Percentiles rank a stretch among this genome's conserved stretches.
These are phyloP conservation scores for Thera obeliscata DNA, from an alignment of 2,888 invertebrate species.

Conservation along the genomic window DNA sequence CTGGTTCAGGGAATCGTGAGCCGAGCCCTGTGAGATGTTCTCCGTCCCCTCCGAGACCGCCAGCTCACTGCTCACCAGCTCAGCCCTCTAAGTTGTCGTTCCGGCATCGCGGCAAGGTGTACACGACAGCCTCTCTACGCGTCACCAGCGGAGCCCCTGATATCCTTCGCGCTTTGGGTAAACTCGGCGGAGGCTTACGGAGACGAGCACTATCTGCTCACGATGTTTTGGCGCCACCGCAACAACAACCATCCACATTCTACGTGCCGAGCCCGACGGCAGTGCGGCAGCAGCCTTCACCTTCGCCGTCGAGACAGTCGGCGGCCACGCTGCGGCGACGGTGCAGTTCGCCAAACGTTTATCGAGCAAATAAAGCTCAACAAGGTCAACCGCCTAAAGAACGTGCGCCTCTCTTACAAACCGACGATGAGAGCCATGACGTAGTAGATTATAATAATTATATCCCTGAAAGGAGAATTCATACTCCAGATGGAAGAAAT, in stretches of 20 bases:
- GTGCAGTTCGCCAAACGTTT: conserved; percentile 79
- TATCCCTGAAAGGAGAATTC: conserved; percentile 67
- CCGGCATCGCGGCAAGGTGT: conserved; percentile 79
- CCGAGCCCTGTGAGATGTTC: conserved; percentile 84
- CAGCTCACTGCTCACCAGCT: conserved; percentile 79
- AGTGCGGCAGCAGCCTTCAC: conserved; percentile 74
- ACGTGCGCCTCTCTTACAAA: conserved; percentile 64
- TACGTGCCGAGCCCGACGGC: conserved; percentile 88
- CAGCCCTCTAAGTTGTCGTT: conserved; percentile 77
- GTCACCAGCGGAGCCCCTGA: conserved; percentile 86
- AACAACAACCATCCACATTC: conserved; percentile 86
- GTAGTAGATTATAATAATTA: conserved; percentile 69
- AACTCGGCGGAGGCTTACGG: conserved; percentile 88
- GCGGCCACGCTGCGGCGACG: conserved; percentile 67
- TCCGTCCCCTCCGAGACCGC: conserved; percentile 81
- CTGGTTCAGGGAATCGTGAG: conserved; percentile 84
- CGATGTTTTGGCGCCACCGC: conserved; percentile 86
- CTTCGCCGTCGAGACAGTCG: conserved; percentile 68
- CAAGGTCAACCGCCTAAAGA: conserved; percentile 53
- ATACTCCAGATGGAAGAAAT: conserved; percentile 62
- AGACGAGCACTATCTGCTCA: conserved; percentile 88
- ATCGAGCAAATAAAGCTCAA: conserved; percentile 63
- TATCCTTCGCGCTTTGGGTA: conserved; percentile 87
- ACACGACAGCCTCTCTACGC: conserved; percentile 78
- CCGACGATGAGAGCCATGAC: conserved; percentile 74